phyloP scores from a whole-genome alignment of 1,140 invertebrate genomes.

The Diploscapter pachys region DNA sequence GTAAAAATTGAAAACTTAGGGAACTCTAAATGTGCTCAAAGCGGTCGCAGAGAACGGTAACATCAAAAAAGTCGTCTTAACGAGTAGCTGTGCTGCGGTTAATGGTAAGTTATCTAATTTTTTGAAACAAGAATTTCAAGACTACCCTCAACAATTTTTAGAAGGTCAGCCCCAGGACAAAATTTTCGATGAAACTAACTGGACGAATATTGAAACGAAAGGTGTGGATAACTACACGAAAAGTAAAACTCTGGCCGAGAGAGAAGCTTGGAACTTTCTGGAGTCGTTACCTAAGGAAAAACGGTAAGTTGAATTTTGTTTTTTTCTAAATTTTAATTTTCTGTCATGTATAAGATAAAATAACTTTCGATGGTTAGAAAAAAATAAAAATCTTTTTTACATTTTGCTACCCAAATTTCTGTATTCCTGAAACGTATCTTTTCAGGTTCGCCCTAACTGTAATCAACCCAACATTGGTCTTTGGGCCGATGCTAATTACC shows the following conservation, averaged over 20 bases:
- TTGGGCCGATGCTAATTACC: slow-evolving; percentile 64
- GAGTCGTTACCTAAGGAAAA: slow-evolving; percentile 31
- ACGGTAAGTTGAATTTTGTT: slow-evolving; percentile 4
- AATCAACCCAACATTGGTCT: slow-evolving; percentile 65
- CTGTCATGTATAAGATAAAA: neutral
- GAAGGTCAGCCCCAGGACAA: slow-evolving; percentile 58
- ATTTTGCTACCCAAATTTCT: neutral
- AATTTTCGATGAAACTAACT: slow-evolving; percentile 64
- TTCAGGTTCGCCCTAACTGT: slow-evolving; percentile 65
- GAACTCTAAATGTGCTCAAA: slow-evolving; percentile 64
- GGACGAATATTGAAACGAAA: slow-evolving; percentile 61
- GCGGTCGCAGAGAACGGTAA: slow-evolving; percentile 61
- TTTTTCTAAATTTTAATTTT: neutral
- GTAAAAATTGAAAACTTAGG: slow-evolving; percentile 60
- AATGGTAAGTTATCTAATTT: slow-evolving; percentile 57
- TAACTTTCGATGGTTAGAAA: slow-evolving; percentile 15
- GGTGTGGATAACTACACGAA: slow-evolving; percentile 61
- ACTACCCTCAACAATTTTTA: slow-evolving; percentile 23
- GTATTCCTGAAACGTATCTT: slow-evolving; percentile 47
- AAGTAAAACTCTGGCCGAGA: slow-evolving; percentile 66
- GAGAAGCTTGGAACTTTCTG: slow-evolving; percentile 66
- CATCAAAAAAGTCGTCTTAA: slow-evolving; percentile 66
- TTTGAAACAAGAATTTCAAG: neutral
- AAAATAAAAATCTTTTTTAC: slow-evolving; percentile 15
- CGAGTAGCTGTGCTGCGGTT: slow-evolving; percentile 65